phyloP scores from a whole-genome alignment of 1,140 invertebrate genomes.

The Akabosia matsudoensis region DNA sequence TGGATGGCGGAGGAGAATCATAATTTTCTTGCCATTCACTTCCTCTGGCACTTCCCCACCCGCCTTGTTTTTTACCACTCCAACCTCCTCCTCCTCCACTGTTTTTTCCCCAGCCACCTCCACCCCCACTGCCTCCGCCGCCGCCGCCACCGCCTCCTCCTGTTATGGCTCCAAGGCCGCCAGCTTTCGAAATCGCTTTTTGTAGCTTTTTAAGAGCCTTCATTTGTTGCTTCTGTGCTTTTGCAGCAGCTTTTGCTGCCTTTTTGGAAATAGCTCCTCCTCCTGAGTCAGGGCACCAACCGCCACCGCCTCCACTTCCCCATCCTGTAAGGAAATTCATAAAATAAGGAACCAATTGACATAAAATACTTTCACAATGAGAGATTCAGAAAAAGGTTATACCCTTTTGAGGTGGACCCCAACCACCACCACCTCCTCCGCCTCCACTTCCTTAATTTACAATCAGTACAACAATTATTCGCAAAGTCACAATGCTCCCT shows the following conservation, averaged over 20 bases:
- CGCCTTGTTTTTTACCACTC: neutral
- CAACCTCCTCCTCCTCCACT: constrained; percentile 5
- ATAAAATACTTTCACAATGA: no score
- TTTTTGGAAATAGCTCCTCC: neutral
- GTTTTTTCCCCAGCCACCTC: neutral
- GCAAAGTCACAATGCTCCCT: no score
- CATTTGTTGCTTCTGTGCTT: neutral
- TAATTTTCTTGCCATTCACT: neutral
- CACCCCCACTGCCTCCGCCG: neutral
- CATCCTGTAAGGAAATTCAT: no score
- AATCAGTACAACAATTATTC: no score
- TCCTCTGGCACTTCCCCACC: neutral
- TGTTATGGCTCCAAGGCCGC: neutral
- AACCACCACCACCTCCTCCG: no score
- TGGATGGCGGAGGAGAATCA: neutral
- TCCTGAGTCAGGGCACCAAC: neutral
- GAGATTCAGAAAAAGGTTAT: no score
- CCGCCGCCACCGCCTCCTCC: neutral
- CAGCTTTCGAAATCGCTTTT: neutral
- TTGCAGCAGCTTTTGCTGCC: neutral
- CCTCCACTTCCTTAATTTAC: no score
- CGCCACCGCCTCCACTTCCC: neutral
- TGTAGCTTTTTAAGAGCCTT: neutral
- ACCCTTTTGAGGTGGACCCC: no score
- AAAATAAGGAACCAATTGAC: no score